Base-by-base conservation (phyloP, 1,140 invertebrate genomes). In the Delia radicum region DNA sequence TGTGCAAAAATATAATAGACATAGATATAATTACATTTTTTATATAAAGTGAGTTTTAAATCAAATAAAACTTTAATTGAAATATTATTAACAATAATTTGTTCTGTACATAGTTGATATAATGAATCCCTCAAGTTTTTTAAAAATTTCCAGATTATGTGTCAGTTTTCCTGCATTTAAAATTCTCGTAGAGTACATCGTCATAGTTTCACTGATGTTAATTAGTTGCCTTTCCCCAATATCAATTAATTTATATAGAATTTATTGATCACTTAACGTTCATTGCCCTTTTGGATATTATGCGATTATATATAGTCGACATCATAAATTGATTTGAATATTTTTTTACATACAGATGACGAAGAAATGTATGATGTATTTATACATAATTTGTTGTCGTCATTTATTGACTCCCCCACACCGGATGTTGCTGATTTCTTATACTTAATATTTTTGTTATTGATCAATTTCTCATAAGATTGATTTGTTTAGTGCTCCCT, bases 401-500 rank as follows among this genome's bases (percentile, higher is more conserved):
- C 29, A 37, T 33, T 33, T 24, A 33, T 33, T 33, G 65, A 69
- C 29, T 33, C 65, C 65, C 48, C n/a, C 29, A 37, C 10, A 69
- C 65, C 65, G 65, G 65, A 69, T 69, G 65, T 69, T 69, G 65
- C 65, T 69, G 65, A 69, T 69, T 69, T 69, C 65, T 69, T 33
- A 24, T 37, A 37, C 65, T 7, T 37, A 33, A 24, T 69, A 10
- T 8, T 33, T 21, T 33, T 37, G 29, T 37, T 69, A 69, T 69
- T 69, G 65, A 69, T 69, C 65, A 69, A 69, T 69, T 69, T 33
- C n/a, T 33, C 18, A 15, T 37, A 69, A 69, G 65, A 69, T 69
- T 69, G 65, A 69, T 69, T 69, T 69, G 29, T 37, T n/a, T n/a
- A n/a, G 29, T 24, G n/a, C n/a, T 27, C 26, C 28, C 28, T 31